These are phyloP conservation scores for Akabosia matsudoensis DNA, from an alignment of 1,140 invertebrate genomes.

Conservation along the genomic window DNA sequence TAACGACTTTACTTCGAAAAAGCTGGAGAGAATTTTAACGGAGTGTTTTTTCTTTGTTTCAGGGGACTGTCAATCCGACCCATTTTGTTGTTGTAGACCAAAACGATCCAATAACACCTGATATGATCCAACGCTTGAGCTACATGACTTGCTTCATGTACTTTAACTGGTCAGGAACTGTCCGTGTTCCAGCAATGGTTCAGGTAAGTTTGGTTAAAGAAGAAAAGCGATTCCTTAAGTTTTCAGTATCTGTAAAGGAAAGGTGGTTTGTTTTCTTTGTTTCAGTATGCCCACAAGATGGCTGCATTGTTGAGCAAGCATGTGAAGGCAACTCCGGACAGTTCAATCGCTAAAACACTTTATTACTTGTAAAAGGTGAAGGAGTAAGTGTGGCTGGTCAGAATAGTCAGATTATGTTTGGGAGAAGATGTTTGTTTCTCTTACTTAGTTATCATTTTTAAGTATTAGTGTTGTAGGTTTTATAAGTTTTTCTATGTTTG, in stretches of 20 bases:
- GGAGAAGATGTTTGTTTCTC: too few species aligned
- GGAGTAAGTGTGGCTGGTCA: too few species aligned
- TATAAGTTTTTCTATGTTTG: too few species aligned
- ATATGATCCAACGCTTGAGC: neutral
- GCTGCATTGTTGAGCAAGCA: slow-evolving; percentile 73
- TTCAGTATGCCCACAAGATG: slow-evolving; percentile 79
- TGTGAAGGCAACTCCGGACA: slow-evolving; percentile 60
- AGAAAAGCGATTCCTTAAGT: neutral
- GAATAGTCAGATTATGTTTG: too few species aligned
- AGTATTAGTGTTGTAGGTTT: too few species aligned
- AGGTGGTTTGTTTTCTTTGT: slow-evolving; percentile 32
- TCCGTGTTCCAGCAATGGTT: slow-evolving; percentile 86
- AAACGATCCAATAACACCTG: neutral
- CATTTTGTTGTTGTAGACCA: neutral
- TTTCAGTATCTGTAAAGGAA: slow-evolving; percentile 31
- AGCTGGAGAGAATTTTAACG: neutral
- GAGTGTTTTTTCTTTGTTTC: neutral
- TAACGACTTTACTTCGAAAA: neutral
- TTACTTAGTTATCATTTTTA: too few species aligned
- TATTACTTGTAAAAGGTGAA: slow-evolving; percentile 65
- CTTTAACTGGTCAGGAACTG: slow-evolving; percentile 93
- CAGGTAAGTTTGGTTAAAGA: slow-evolving; percentile 54
- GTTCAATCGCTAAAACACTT: slow-evolving; percentile 59
- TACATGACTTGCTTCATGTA: slow-evolving; percentile 55
- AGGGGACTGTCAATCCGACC: slow-evolving; percentile 41